A percentile compares a stretch with the other conserved stretches of the same genome.
Conservation (phyloP, 2,797 vertebrate species). For the Alosa sapidissima region DNA sequence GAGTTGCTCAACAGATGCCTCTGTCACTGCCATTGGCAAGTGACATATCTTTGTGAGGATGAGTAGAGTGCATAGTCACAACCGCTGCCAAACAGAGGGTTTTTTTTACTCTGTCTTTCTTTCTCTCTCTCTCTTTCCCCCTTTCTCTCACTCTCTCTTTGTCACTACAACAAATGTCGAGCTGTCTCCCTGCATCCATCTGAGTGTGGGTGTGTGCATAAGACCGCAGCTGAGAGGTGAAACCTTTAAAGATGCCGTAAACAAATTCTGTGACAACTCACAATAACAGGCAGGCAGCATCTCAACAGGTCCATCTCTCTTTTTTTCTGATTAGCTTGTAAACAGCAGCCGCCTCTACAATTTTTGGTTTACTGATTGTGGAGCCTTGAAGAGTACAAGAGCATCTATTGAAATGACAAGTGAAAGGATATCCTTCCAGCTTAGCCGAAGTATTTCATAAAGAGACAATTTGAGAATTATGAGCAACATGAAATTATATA, state of each 20-base stretch:
- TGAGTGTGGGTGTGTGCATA: not conserved
- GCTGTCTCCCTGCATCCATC: conserved; percentile 5
- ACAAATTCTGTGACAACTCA: not conserved
- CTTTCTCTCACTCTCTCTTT: not conserved
- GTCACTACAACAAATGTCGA: conserved; percentile 9
- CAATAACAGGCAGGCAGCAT: not conserved
- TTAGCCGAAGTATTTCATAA: not conserved
- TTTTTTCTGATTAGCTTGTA: not conserved
- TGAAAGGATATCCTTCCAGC: not conserved
- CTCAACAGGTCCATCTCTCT: not conserved
- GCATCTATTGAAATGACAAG: not conserved
- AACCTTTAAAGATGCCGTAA: conserved; percentile 3
- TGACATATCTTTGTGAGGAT: conserved; percentile 27
- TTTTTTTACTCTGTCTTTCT: not conserved
- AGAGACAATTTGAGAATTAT: not conserved
- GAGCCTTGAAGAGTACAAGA: not conserved
- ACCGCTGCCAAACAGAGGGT: not conserved
- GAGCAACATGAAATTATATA: not conserved
- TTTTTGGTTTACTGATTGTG: not conserved
- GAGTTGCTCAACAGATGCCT: conserved; percentile 5
- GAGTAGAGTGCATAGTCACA: conserved; percentile 14
- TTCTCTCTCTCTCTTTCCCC: not conserved
- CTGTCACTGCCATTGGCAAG: conserved; percentile 27
- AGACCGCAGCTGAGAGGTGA: not conserved
- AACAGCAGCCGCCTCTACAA: not conserved